These are phyloP conservation scores for Apamea sordens DNA, from an alignment of 2,888 invertebrate genomes.

Conservation along the genomic window DNA sequence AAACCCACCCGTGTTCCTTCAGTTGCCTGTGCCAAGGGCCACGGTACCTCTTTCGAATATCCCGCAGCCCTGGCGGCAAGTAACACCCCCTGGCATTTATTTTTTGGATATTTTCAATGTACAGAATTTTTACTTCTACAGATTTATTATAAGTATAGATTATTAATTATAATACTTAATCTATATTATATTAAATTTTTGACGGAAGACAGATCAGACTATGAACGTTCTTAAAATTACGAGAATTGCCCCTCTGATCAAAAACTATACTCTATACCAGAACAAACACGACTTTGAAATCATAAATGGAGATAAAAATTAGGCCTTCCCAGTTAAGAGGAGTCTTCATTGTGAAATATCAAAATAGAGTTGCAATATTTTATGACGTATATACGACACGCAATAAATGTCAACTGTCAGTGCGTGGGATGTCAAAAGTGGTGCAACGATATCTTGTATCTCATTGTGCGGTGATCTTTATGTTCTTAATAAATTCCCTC, in stretches of 20 bases:
- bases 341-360: conserved; percentile 25
- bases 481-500: conserved; percentile 41
- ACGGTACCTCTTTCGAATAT: too few species aligned
- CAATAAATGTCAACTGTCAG: conserved; percentile 51
- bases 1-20: too few species aligned
- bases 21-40: too few species aligned
- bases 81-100: too few species aligned
- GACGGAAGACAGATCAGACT: neutral
- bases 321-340: neutral
- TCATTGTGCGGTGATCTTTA: conserved; percentile 52
- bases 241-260: neutral
- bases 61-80: too few species aligned
- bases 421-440: conserved; percentile 29
- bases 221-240: neutral
- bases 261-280: neutral
- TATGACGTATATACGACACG: conserved; percentile 38
- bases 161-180: too few species aligned
- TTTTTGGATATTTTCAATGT: too few species aligned
- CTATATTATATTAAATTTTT: neutral
- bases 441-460: conserved; percentile 47
- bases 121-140: too few species aligned
- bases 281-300: neutral
- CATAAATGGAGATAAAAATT: neutral
- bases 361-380: conserved; percentile 18
- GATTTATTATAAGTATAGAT: too few species aligned